Evolutionary conservation across 2,113 vertebrate genomes (phyloP), one percentile per base, ranked within the genome.

Genomic region (Willisornis vidua): DNA sequence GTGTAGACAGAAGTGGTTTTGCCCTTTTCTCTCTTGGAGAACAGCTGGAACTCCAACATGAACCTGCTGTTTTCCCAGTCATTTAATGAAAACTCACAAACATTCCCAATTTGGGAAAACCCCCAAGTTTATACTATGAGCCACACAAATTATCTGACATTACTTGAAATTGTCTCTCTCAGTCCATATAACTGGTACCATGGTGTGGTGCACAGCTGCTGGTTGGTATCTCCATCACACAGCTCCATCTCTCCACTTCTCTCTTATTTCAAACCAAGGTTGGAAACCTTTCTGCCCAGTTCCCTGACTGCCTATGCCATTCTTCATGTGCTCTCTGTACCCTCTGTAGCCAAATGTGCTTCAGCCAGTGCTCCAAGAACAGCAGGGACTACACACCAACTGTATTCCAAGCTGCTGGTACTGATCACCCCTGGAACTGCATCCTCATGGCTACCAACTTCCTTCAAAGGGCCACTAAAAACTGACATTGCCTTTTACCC

Each of bases 161-260:
- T 29, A 2, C 31, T 35, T 51, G 28, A 23, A 49, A 49, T 24
- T 23, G 3, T 12, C 48, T 16, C 1, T 28, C 25, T 48, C n/a
- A 25, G 5, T 33, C 67, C 22, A 3, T 9, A 55, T 4, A 67
- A 19, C 24, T 0, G 2, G 7, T 52, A 65, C 18, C 48, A 39
- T 26, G 28, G 14, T 33, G 29, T 8, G 12, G 4, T 6, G 5
- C 17, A 26, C n/a, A 19, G 31, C 49, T 77, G 48, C 49, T 1
- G 0, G 10, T 22, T 45, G 24, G 0, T 12, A 7, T 9, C 57
- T 84, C 55, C 33, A 8, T 28, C 28, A 37, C n/a, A 29, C 24
- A 63, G 58, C 29, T 77, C 59, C 65, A 61, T 8, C 29, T 76
- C 51, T 55, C 48, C 33, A 46, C 33, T 62, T 45, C 35, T 74